Base-by-base conservation (phyloP, 2,797 vertebrate species). In the Euthynnus affinis region DNA sequence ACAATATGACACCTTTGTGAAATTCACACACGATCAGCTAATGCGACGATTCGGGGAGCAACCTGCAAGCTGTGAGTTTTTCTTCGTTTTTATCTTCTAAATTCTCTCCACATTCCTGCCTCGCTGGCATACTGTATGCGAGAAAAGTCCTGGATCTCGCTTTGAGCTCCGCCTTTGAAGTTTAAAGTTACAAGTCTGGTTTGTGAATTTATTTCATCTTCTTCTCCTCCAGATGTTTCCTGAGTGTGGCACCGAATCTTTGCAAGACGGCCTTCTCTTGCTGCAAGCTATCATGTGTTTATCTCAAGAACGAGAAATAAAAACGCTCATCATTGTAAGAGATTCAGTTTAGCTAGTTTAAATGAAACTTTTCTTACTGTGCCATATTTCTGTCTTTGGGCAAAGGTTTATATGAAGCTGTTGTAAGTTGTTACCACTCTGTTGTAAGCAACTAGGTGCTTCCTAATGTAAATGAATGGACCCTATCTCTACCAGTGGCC, bases 11-110 rank as follows among this genome's bases (percentile, higher is more conserved):
- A 97, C 97, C 58, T 99, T 99, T 95, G 97, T 99, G 95, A 99
- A 98, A 95, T 99, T 99, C 94, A 99, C 97, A 87, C 97, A 99
- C 77, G 97, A 99, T 91, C 97, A 99, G 46, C 95, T 99, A 92
- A 98, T 99, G 97, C 97, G 97, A 94, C 95, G 97, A 96, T 99
- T 97, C 71, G 97, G 97, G 92, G 97, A 98, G 95, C 97, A 98
- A 95, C 97, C 97, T 94, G 97, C 97, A 85, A 99, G 97, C 92
- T 99, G 97, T 99, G 93, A 97, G 91, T 89, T 61, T 2, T 68
- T 55, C 7, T 71, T 6, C 23, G 6, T 53, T 69, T 44, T 61
- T 34, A 37, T 59, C 15, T 27, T 29, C n/a, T 27, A 20, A 65
- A 69, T 69, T 15, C 32, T 74, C 67, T 62, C 37, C 82, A 89